Percentiles rank a stretch among this genome's conserved stretches.
phyloP scores from a whole-genome alignment of 1,140 invertebrate species.

The Argopecten irradians region DNA sequence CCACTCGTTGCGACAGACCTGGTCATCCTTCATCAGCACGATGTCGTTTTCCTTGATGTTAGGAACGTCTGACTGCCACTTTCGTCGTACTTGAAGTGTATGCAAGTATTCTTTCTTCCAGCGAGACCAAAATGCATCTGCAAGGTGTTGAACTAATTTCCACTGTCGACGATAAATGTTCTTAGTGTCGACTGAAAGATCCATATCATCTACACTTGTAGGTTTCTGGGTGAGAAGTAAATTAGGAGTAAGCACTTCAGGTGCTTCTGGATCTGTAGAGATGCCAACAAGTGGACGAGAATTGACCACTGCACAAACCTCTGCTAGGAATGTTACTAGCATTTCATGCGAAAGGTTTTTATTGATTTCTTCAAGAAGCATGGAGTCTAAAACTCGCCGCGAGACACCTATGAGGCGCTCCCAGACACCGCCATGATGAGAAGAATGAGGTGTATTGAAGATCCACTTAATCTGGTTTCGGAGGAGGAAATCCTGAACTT shows the following conservation, averaged over 20 bases:
- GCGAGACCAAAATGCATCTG: constrained; percentile 31
- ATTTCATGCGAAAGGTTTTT: constrained; percentile 13
- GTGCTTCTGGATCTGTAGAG: constrained; percentile 10
- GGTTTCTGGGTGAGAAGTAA: constrained; percentile 31
- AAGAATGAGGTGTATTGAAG: not conserved
- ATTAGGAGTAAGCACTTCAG: constrained; percentile 18
- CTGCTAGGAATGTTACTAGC: constrained; percentile 27
- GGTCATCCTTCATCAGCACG: not conserved
- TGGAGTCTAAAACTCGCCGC: not conserved
- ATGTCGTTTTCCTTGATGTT: constrained; percentile 5
- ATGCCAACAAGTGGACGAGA: not conserved
- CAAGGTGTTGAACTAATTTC: constrained; percentile 25
- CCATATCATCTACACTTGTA: too few species aligned
- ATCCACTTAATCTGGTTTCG: too few species aligned
- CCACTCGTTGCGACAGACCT: not conserved
- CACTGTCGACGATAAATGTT: constrained; percentile 27
- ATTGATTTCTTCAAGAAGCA: not conserved
- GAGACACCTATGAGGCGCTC: constrained; percentile 23
- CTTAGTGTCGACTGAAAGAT: not conserved
- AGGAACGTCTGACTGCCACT: not conserved
- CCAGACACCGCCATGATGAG: too few species aligned
- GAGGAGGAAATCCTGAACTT: too few species aligned
- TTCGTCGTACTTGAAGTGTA: not conserved
- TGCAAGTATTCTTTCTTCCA: constrained; percentile 9
- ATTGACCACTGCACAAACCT: constrained; percentile 33